Conservation (phyloP, 2,113 vertebrate species). For the Microcebus lehilahytsara region DNA sequence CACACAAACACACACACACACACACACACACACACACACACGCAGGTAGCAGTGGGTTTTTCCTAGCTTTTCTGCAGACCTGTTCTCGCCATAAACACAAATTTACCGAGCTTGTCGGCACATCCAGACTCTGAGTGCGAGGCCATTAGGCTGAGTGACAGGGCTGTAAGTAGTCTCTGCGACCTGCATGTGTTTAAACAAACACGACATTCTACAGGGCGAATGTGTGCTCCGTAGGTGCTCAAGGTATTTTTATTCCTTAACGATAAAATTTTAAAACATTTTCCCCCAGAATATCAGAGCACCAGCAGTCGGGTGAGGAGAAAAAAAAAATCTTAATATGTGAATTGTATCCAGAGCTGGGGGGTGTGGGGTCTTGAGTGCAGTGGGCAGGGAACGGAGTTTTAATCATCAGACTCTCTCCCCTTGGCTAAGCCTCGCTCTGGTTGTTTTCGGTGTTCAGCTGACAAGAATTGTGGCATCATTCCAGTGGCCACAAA, state of each 20-base stretch:
- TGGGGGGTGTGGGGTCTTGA: neutral
- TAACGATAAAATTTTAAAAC: conserved; percentile 6
- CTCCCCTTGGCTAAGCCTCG: neutral
- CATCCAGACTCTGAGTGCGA: neutral
- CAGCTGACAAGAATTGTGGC: neutral
- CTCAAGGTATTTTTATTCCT: conserved; percentile 52
- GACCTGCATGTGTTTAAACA: conserved; percentile 53
- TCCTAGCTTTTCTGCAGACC: neutral
- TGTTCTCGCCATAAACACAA: neutral
- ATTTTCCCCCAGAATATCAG: conserved; percentile 21
- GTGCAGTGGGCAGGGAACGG: too few species aligned
- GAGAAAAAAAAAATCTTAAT: neutral
- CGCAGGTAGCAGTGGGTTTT: neutral
- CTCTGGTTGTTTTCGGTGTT: neutral
- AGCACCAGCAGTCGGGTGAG: conserved; percentile 16
- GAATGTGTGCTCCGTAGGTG: neutral
- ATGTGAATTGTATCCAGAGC: neutral
- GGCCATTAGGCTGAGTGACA: conserved; percentile 32
- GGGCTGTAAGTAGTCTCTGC: neutral
- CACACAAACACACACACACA: neutral
- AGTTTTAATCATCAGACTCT: neutral
- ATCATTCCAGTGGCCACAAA: neutral
- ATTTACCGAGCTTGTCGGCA: neutral
- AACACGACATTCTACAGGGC: conserved; percentile 13
- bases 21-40: neutral